A percentile compares a stretch with the other conserved stretches of the same genome.
Conservation (phyloP, 2,888 invertebrate species). For the Uloborus plumipes region DNA sequence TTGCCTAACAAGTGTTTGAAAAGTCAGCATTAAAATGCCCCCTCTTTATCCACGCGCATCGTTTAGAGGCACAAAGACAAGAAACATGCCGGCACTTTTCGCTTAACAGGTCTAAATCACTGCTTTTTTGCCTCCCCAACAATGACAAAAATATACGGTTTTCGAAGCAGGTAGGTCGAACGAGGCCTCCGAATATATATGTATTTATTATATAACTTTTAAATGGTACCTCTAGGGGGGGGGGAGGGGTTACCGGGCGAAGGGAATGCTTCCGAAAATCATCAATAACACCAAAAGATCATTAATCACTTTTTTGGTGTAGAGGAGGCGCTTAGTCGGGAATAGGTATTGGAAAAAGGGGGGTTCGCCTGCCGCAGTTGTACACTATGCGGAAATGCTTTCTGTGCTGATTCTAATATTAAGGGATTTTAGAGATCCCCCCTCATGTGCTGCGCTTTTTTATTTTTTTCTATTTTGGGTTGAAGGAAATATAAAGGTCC, state of each 20-base stretch:
- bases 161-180: no score
- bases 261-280: slow-evolving; percentile 46
- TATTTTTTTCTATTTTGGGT: neutral
- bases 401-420: slow-evolving; percentile 48
- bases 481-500: slow-evolving; percentile 47
- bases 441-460: neutral
- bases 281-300: slow-evolving; percentile 59
- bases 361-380: slow-evolving; percentile 8
- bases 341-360: neutral
- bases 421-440: slow-evolving; percentile 46
- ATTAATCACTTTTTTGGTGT: slow-evolving; percentile 47
- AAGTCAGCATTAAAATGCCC: slow-evolving; percentile 11
- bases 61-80: slow-evolving; percentile 4
- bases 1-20: slow-evolving; percentile 19
- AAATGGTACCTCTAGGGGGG: slow-evolving; percentile 27
- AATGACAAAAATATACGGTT: neutral
- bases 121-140: neutral
- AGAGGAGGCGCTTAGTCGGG: slow-evolving; percentile 5
- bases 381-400: slow-evolving; percentile 55
- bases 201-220: slow-evolving; percentile 44
- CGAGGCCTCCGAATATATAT: neutral
- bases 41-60: neutral
- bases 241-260: slow-evolving; percentile 4
- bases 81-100: neutral
- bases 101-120: slow-evolving; percentile 11